Base-by-base conservation (phyloP, 1,140 invertebrate species). In the Hylaeus volcanicus region DNA sequence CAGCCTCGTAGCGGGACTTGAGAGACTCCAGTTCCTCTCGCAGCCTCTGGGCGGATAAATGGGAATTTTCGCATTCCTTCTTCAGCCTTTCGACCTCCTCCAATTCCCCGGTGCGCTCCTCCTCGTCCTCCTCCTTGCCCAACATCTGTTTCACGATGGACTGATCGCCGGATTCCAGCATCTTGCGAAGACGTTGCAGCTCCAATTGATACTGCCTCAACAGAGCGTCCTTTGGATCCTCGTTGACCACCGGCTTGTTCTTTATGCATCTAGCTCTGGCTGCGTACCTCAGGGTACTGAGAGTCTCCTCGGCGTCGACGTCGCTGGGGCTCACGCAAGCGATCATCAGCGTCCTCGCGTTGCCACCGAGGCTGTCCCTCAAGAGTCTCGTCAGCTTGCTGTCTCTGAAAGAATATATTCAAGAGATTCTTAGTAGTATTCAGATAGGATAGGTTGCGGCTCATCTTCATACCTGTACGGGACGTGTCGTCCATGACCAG, bases 301-400 rank as follows among this genome's bases (percentile, higher is more conserved):
- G 90, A 0, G 98, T 98, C 93, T 99, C 98, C 83, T 99, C 97
- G 81, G 96, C 98, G 90, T 99, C 98, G 86, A 96, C 96, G 88
- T 97, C 96, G 9, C 97, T 97, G 1, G 98, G 98, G 58, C 97
- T 98, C 0, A 99, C 94, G 89, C 98, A 98, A 0, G 98, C 98
- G 48, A 99, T 96, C 98, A 99, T 99, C 45, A 99, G 91, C 0
- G 98, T 99, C 90, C 98, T 97, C 0, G 98, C 98, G 91, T 99
- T 99, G 0, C 98, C 98, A 8, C 98, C 98, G 0, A 99, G 93
- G n/a, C 98, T 98, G 91, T 96, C 96, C 93, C 98, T 97, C 64
- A 99, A 93, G 1, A 99, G 92, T 79, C 98, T 91, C 0, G 98
- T 99, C 1, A 99, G 93, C 92, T 99, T 99, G n/a, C 97, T 98